phyloP scores from a whole-genome alignment of 1,140 invertebrate genomes.

The Dendroctonus ponderosae region DNA sequence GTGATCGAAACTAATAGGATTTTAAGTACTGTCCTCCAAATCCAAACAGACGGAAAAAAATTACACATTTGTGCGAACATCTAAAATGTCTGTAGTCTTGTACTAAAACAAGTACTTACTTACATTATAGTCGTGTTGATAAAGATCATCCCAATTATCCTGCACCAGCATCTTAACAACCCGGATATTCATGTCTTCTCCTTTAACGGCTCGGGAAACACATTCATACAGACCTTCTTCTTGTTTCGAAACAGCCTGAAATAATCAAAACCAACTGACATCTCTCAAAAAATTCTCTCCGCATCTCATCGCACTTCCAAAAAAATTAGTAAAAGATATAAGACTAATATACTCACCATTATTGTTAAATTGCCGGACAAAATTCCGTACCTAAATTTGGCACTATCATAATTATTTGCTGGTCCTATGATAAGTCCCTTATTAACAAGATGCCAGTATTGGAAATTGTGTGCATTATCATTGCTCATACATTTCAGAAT shows the following conservation, averaged over 20 bases:
- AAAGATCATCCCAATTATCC: conserved; percentile 33
- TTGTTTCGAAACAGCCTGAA: conserved; percentile 36
- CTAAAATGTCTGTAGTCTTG: not conserved
- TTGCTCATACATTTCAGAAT: conserved; percentile 36
- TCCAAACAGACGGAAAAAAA: too few species aligned
- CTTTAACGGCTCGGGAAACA: conserved; percentile 29
- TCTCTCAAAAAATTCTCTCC: too few species aligned
- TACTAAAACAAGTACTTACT: not conserved
- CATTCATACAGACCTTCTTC: conserved; percentile 40
- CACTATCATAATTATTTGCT: conserved; percentile 27
- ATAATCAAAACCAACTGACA: conserved; percentile 1
- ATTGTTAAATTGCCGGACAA: conserved; percentile 38
- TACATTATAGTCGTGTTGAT: conserved; percentile 36
- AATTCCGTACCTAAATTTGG: conserved; percentile 34
- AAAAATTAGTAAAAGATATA: too few species aligned
- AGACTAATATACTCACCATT: conserved; percentile 24
- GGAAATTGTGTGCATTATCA: conserved; percentile 31
- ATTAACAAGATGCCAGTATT: conserved; percentile 34
- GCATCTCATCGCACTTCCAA: too few species aligned
- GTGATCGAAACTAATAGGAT: not conserved
- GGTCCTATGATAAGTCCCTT: conserved; percentile 35
- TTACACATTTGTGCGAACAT: too few species aligned
- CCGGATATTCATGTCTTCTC: conserved; percentile 32
- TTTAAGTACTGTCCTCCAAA: too few species aligned
- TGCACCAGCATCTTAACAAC: conserved; percentile 31